phyloP scores from a whole-genome alignment of 2,113 vertebrate genomes.

The Nothoprocta perdicaria region DNA sequence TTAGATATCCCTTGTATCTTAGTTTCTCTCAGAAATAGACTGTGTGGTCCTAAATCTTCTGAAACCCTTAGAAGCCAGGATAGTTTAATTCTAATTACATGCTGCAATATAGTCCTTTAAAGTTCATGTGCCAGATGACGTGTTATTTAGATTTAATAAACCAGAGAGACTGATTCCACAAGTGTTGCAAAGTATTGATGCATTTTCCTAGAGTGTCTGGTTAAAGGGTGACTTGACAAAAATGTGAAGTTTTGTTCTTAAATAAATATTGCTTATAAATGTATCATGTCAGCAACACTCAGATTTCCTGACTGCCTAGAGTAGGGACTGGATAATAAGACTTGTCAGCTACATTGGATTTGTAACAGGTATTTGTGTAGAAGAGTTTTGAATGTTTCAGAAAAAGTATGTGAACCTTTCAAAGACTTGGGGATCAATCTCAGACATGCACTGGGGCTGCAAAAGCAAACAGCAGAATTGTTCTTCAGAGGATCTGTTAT shows the following conservation, averaged over 20 bases:
- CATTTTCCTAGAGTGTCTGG: slow-evolving; percentile 58
- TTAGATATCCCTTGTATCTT: background rate
- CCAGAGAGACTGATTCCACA: slow-evolving; percentile 53
- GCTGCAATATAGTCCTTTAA: slow-evolving; percentile 33
- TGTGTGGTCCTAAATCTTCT: background rate
- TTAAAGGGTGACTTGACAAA: slow-evolving; percentile 49
- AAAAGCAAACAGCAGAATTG: slow-evolving; percentile 60
- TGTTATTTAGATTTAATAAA: slow-evolving; percentile 47
- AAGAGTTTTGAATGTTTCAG: slow-evolving; percentile 35
- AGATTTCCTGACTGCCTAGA: slow-evolving; percentile 49
- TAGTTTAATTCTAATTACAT: slow-evolving; percentile 9
- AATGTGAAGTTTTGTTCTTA: slow-evolving; percentile 61
- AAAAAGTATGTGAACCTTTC: slow-evolving; percentile 13
- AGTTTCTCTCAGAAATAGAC: background rate
- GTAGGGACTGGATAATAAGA: slow-evolving; percentile 46
- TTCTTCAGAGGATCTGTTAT: slow-evolving; percentile 69
- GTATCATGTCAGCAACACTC: slow-evolving; percentile 71
- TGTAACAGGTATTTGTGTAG: slow-evolving; percentile 34
- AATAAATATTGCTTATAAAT: slow-evolving; percentile 68
- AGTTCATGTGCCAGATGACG: slow-evolving; percentile 38
- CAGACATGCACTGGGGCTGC: background rate
- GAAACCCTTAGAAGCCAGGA: background rate
- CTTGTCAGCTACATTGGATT: slow-evolving; percentile 55
- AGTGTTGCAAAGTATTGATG: slow-evolving; percentile 45
- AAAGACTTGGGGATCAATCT: background rate